Base-by-base conservation (phyloP, 2,888 invertebrate genomes). In the Auanema freiburgensis region DNA sequence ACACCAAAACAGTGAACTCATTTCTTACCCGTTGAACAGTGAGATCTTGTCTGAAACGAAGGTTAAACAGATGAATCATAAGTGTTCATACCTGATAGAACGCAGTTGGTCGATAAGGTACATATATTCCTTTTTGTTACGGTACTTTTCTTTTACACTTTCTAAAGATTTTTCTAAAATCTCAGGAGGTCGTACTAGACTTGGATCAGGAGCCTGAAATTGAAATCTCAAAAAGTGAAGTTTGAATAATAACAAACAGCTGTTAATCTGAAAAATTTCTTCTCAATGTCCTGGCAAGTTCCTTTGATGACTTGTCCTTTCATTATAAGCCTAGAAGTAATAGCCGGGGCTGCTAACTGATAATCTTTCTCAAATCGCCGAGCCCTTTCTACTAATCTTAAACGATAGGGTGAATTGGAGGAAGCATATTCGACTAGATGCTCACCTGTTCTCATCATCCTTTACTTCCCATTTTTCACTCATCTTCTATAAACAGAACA, bases 21-120 rank as follows among this genome's bases (percentile, higher is more conserved):
- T 95, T 92, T 76, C 97, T 88, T 76, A 98, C 89, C 80, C 96
- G 93, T 89, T 98, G 98, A 55, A 94, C 97, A 69, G 97, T 98
- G 79, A 99, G 88, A 89, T 99, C 98, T 87, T 98, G 98, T 78
- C 98, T 54, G 54, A 57, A 58, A 55, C 16, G 33, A 33, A 33
- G 33, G 8, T 33, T 33, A 33, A 14, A 4, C 14, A 8, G 88
- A 76, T 51, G 10, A 11, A 14, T 21, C 11, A 18, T n/a, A 16
- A 55, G 23, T 11, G 12, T 51, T 98, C 98, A 87, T 98, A 98
- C 78, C 98, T 54, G 56, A 99, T 96, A 10, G 96, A 95, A 86
- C 98, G 97, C 63, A 99, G 88, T 86, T 98, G 98, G 88, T 97
- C 96, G 87, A 96, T 97, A 66, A 93, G 91, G 87, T 94, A 97